These are phyloP conservation scores for Lytechinus variegatus DNA, from an alignment of 35 echinoderm and acorn worm genomes.

Conservation along the genomic window DNA sequence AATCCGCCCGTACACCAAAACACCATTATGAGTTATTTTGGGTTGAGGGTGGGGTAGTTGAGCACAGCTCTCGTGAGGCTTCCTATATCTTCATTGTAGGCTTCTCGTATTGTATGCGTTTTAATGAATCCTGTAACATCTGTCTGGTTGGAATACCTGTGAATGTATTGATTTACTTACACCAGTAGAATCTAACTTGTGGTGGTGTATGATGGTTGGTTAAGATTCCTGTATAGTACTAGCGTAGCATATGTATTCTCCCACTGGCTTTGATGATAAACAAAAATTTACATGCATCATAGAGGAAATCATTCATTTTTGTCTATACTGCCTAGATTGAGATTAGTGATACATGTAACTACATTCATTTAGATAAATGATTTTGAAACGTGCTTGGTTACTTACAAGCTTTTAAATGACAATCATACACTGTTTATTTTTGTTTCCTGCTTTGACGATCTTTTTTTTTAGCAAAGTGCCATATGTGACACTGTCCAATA, in stretches of 20 bases:
- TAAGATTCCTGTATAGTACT: not conserved
- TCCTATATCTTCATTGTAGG: not conserved
- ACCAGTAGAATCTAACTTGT: not conserved
- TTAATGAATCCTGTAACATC: not conserved
- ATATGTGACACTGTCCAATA: not conserved
- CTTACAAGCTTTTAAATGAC: not conserved
- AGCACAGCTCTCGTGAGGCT: not conserved
- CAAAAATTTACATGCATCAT: not conserved
- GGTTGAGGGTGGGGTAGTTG: not conserved
- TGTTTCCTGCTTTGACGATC: too few species aligned
- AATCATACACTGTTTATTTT: not conserved
- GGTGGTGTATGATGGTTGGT: not conserved
- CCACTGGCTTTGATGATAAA: not conserved
- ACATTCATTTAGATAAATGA: not conserved
- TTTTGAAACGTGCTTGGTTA: not conserved
- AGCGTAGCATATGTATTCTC: not conserved
- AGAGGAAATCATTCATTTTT: not conserved
- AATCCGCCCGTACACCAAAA: not conserved
- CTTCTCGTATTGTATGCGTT: not conserved
- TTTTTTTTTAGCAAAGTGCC: not conserved
- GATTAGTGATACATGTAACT: not conserved
- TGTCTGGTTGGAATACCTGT: slow-evolving; percentile 41
- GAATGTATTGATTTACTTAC: slow-evolving; percentile 30
- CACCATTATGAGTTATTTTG: not conserved
- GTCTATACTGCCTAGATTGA: not conserved